These are phyloP conservation scores for Oxycera nigricornis DNA, from an alignment of 2,888 invertebrate genomes.

Conservation along the genomic window DNA sequence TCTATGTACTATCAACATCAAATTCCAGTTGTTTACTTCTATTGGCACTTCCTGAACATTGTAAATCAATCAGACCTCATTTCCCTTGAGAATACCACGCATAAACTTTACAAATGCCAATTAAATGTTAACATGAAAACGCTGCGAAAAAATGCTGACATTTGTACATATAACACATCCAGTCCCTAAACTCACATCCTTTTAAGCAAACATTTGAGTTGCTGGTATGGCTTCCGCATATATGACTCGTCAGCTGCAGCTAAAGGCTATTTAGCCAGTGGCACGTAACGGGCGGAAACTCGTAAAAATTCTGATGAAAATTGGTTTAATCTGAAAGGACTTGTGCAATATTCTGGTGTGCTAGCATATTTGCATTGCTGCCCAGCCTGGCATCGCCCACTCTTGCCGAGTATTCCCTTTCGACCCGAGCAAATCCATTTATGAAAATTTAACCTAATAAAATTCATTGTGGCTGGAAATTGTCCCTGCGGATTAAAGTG, in stretches of 20 bases:
- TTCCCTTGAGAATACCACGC: no score
- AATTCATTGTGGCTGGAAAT: conserved; percentile 4
- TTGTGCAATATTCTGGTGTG: neutral
- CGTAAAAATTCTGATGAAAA: conserved; percentile 19
- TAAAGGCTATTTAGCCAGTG: neutral
- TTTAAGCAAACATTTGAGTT: conserved; percentile 1
- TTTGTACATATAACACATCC: neutral
- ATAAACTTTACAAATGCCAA: neutral
- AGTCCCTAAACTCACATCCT: neutral
- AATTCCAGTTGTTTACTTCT: no score
- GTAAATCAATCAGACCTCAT: no score
- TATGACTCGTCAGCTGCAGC: neutral
- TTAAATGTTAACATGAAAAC: neutral
- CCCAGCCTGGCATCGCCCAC: neutral
- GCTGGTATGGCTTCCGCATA: neutral
- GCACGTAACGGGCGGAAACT: neutral
- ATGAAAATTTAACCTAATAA: conserved; percentile 11
- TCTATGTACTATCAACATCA: no score
- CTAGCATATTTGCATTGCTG: neutral
- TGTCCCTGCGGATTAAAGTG: neutral
- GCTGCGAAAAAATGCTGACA: neutral
- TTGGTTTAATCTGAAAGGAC: conserved; percentile 12
- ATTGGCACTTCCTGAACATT: no score
- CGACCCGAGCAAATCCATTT: conserved; percentile 1
- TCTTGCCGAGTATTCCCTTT: neutral